phyloP scores from a whole-genome alignment of 1,140 invertebrate genomes.

The Penaeus indicus region DNA sequence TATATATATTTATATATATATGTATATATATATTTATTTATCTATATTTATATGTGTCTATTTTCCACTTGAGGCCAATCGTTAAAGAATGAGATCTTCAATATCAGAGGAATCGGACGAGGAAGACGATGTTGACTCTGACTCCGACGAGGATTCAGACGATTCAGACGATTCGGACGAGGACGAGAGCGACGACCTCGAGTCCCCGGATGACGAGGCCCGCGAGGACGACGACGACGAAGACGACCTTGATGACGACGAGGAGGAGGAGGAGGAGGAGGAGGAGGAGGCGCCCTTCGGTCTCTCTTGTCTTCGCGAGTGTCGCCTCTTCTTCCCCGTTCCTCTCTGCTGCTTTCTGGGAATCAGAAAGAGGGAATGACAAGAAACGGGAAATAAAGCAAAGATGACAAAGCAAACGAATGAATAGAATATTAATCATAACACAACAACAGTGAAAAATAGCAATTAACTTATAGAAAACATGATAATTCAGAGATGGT shows the following conservation, averaged over 20 bases:
- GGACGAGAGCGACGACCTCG: not conserved
- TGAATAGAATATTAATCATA: no score
- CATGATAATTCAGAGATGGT: no score
- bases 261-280: not conserved
- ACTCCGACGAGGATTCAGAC: not conserved
- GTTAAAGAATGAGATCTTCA: not conserved
- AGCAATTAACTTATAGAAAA: no score
- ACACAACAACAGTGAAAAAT: no score
- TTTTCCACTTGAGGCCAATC: not conserved
- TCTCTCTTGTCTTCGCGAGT: not conserved
- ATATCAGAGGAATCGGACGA: slow-evolving; percentile 23
- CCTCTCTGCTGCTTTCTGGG: not conserved
- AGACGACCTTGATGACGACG: not conserved
- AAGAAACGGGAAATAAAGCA: no score
- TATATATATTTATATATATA: not conserved
- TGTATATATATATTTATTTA: slow-evolving; percentile 6
- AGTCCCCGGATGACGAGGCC: no score
- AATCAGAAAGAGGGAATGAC: no score
- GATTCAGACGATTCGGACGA: slow-evolving; percentile 13
- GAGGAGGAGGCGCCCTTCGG: not conserved
- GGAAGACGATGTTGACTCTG: not conserved
- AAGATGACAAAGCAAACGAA: no score
- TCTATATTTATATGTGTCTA: not conserved
- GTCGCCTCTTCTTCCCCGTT: not conserved
- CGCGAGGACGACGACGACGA: not conserved